These are phyloP conservation scores for Odontothrips loti DNA, from an alignment of 2,888 invertebrate species.

Conservation along the genomic window DNA sequence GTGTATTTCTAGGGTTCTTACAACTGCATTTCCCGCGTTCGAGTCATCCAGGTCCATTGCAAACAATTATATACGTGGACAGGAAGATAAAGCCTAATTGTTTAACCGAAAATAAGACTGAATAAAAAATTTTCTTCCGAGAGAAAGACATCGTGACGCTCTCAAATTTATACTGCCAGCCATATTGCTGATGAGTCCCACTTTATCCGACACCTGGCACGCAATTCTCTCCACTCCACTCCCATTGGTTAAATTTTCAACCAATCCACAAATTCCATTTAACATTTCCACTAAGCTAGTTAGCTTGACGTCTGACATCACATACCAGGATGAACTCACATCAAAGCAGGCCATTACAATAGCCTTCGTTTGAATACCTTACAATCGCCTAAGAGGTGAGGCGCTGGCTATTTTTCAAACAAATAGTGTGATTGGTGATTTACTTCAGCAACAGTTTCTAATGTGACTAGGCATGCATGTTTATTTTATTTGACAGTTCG, in stretches of 20 bases:
- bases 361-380: too few species aligned
- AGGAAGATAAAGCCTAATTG: constrained; percentile 35
- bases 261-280: background rate
- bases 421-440: too few species aligned
- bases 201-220: constrained; percentile 62
- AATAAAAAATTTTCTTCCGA: constrained; percentile 63
- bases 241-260: background rate
- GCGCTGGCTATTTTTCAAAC: too few species aligned
- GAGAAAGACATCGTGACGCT: constrained; percentile 79
- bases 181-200: constrained; percentile 82
- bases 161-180: constrained; percentile 98
- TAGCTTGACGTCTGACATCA: too few species aligned
- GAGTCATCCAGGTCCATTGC: background rate
- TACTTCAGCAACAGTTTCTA: too few species aligned
- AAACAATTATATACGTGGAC: background rate
- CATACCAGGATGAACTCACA: too few species aligned
- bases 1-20: background rate
- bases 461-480: too few species aligned
- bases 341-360: too few species aligned
- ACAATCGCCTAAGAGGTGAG: too few species aligned
- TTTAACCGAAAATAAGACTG: constrained; percentile 43
- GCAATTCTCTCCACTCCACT: constrained; percentile 40
- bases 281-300: background rate
- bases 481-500: too few species aligned
- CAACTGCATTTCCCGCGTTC: constrained; percentile 13